Percentiles rank a stretch among this genome's conserved stretches.
Evolutionary conservation across 2,797 vertebrate species (phyloP).

Genomic region (Neosilurus mollespiculum): DNA sequence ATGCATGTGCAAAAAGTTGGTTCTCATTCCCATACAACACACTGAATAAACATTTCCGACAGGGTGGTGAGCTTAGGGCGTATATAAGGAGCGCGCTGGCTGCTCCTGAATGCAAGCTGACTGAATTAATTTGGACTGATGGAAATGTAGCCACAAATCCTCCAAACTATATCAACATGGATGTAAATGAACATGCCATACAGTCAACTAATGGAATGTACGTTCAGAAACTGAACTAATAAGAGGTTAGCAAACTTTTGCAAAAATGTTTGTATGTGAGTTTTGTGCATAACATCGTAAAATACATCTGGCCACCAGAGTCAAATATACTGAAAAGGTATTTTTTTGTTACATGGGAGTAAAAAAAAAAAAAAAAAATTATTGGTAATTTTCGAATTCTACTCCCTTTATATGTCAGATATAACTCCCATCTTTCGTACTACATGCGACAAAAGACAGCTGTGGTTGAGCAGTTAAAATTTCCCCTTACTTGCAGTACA

Average conservation of each 20-base stretch:
- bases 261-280: neutral
- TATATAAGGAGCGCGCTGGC: neutral
- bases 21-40: neutral
- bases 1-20: neutral
- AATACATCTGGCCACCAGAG: neutral
- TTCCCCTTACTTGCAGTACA: no score
- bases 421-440: no score
- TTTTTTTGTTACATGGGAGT: no score
- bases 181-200: neutral
- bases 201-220: neutral
- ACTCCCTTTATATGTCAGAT: no score
- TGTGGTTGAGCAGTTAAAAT: no score
- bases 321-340: no score
- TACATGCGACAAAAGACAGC: no score
- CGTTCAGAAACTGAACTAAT: neutral
- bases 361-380: no score
- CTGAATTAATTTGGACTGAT: neutral
- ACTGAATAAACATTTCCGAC: neutral
- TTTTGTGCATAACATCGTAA: neutral
- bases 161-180: neutral
- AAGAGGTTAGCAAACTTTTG: neutral
- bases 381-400: no score
- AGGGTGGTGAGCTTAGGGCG: neutral
- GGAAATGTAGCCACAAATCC: neutral
- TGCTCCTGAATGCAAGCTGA: neutral